Conservation (phyloP, 2,888 invertebrate species). For the Syrista parreyssii region DNA sequence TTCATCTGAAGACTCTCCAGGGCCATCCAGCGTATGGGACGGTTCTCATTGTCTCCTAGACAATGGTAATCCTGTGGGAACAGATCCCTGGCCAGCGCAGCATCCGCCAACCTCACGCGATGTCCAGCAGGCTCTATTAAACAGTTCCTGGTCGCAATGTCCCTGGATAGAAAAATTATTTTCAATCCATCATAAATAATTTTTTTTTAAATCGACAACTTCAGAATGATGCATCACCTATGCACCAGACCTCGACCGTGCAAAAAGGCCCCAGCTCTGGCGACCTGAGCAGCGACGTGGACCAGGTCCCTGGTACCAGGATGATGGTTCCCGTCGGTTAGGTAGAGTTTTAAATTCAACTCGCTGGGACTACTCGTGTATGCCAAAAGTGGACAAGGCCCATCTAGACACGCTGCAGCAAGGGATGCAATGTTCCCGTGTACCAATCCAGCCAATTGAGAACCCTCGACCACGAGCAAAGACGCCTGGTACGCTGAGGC, state of each 20-base stretch:
- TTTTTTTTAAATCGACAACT: neutral
- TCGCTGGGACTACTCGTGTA: conserved; percentile 72
- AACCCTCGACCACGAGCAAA: conserved; percentile 78
- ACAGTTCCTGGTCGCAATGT: conserved; percentile 92
- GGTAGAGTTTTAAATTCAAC: conserved; percentile 61
- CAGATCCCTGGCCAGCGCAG: conserved; percentile 87
- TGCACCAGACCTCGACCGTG: conserved; percentile 90
- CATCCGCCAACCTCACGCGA: conserved; percentile 88
- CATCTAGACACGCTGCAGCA: conserved; percentile 75
- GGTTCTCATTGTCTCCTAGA: conserved; percentile 91
- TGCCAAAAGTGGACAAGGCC: conserved; percentile 74
- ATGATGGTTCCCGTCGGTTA: conserved; percentile 63
- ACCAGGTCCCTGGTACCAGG: conserved; percentile 82
- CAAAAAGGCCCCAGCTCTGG: conserved; percentile 87
- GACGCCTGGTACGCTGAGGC: conserved; percentile 80
- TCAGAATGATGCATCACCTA: conserved; percentile 55
- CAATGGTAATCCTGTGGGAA: conserved; percentile 95
- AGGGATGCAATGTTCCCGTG: conserved; percentile 80
- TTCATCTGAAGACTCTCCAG: conserved; percentile 85
- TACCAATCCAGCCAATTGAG: conserved; percentile 77
- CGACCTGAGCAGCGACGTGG: conserved; percentile 85
- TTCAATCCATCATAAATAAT: conserved; percentile 2
- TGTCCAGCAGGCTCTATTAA: conserved; percentile 72
- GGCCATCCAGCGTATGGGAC: conserved; percentile 95
- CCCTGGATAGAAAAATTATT: conserved; percentile 65